Conservation (phyloP, 2,113 vertebrate species). For the Taxidea taxus region DNA sequence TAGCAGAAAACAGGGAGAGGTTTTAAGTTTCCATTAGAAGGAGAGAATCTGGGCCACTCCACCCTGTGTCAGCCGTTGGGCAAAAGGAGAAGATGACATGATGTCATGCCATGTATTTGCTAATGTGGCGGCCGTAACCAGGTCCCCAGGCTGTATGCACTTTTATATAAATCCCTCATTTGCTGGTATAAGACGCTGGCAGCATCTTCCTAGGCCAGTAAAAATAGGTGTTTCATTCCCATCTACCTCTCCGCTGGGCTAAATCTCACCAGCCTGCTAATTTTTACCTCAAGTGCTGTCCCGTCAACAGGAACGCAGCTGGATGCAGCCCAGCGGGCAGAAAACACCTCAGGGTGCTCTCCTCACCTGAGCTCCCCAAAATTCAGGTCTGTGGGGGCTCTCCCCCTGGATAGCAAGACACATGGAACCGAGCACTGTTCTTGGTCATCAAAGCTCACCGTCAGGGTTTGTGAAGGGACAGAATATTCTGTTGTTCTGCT, state of each 20-base stretch:
- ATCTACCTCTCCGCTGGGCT: neutral
- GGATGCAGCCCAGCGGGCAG: rapidly evolving
- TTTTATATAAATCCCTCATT: neutral
- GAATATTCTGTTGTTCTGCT: neutral
- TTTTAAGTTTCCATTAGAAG: neutral
- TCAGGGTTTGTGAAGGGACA: neutral
- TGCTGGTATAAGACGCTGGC: neutral
- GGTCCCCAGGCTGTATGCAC: neutral
- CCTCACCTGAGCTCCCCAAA: neutral
- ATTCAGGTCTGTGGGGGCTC: rapidly evolving
- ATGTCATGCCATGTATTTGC: rapidly evolving
- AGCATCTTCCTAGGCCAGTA: neutral
- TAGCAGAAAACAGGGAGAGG: neutral
- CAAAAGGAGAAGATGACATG: neutral
- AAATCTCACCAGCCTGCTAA: neutral
- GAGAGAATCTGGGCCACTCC: no score
- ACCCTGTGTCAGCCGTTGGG: neutral
- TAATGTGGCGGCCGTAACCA: neutral
- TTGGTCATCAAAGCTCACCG: rapidly evolving
- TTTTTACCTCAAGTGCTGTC: neutral
- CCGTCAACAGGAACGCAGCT: neutral
- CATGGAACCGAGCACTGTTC: rapidly evolving
- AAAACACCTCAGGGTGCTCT: rapidly evolving
- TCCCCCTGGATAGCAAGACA: rapidly evolving
- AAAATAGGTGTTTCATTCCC: neutral